Evolutionary conservation across 2,888 invertebrate species (phyloP).

Genomic region (Bombylius major): DNA sequence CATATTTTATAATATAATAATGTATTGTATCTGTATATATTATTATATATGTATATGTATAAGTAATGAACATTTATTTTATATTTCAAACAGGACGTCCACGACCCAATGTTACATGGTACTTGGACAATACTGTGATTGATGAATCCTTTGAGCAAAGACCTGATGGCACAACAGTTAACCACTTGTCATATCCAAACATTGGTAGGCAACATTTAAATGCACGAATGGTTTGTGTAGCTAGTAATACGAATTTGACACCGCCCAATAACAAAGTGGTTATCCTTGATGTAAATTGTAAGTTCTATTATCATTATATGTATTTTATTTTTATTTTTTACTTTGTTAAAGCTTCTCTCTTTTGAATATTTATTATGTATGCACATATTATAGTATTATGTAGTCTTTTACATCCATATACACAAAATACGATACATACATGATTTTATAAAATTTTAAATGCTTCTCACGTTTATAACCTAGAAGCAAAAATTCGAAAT

Average conservation of each 20-base stretch:
- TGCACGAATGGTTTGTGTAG: slow-evolving; percentile 73
- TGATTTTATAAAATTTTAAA: too few relatives aligned
- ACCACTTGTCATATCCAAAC: slow-evolving; percentile 66
- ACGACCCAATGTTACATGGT: slow-evolving; percentile 70
- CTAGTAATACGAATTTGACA: slow-evolving; percentile 73
- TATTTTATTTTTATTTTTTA: slow-evolving; percentile 1
- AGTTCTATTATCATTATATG: slow-evolving; percentile 38
- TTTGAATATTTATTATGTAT: too few relatives aligned
- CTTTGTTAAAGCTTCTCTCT: slow-evolving; percentile 3
- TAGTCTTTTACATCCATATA: too few relatives aligned
- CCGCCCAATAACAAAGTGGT: slow-evolving; percentile 65
- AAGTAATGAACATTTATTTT: too few relatives aligned
- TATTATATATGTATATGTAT: too few relatives aligned
- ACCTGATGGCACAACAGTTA: slow-evolving; percentile 57
- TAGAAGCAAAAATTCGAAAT: too few relatives aligned
- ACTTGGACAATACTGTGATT: slow-evolving; percentile 69
- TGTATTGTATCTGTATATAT: too few relatives aligned
- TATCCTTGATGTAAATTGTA: slow-evolving; percentile 73
- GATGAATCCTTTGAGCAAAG: slow-evolving; percentile 68
- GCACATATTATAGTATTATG: too few relatives aligned
- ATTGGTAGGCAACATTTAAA: slow-evolving; percentile 74
- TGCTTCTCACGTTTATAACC: too few relatives aligned
- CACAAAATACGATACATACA: too few relatives aligned
- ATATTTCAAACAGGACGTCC: slow-evolving; percentile 49
- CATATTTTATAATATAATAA: too few relatives aligned